Percentiles rank a stretch among this genome's conserved stretches.
Evolutionary conservation across 1,140 invertebrate genomes (phyloP).

Genomic region (Drosophila busckii): DNA sequence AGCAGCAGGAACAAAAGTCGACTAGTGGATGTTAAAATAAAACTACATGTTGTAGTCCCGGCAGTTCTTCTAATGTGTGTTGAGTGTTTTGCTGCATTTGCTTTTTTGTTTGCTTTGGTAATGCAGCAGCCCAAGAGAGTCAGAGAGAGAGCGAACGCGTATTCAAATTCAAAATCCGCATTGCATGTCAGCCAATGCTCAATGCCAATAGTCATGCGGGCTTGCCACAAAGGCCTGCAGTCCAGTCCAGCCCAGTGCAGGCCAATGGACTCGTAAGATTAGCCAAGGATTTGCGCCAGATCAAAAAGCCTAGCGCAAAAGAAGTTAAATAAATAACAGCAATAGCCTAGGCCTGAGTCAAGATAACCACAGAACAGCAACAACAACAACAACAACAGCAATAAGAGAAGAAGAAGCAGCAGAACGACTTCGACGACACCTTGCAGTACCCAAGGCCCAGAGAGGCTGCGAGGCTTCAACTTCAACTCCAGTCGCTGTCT

Average conservation of each 20-base stretch:
- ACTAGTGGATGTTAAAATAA: slow-evolving; percentile 55
- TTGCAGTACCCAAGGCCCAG: slow-evolving; percentile 39
- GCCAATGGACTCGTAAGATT: slow-evolving; percentile 53
- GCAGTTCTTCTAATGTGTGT: slow-evolving; percentile 22
- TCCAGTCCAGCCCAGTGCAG: slow-evolving; percentile 11
- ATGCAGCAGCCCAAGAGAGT: slow-evolving; percentile 4
- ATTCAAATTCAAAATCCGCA: slow-evolving; percentile 29
- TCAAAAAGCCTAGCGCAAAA: slow-evolving; percentile 36
- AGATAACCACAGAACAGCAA: slow-evolving; percentile 26
- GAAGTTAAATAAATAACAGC: slow-evolving; percentile 45
- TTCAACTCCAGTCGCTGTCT: slow-evolving; percentile 14
- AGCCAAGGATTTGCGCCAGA: slow-evolving; percentile 60
- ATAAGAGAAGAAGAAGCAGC: no score
- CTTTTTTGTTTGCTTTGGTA: slow-evolving; percentile 51
- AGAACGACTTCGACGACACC: slow-evolving; percentile 37
- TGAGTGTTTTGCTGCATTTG: slow-evolving; percentile 32
- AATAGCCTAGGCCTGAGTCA: slow-evolving; percentile 30
- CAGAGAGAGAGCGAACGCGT: neutral
- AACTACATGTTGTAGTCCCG: slow-evolving; percentile 41
- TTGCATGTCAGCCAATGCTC: slow-evolving; percentile 19
- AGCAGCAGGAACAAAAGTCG: slow-evolving; percentile 16
- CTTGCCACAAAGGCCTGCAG: no score
- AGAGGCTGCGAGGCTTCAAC: slow-evolving; percentile 20
- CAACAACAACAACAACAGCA: slow-evolving; percentile 21
- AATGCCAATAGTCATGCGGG: slow-evolving; percentile 36